A percentile compares a stretch with the other conserved stretches of the same genome.
Evolutionary conservation across 2,888 invertebrate species (phyloP).

Genomic region (Napeogenes sylphis): DNA sequence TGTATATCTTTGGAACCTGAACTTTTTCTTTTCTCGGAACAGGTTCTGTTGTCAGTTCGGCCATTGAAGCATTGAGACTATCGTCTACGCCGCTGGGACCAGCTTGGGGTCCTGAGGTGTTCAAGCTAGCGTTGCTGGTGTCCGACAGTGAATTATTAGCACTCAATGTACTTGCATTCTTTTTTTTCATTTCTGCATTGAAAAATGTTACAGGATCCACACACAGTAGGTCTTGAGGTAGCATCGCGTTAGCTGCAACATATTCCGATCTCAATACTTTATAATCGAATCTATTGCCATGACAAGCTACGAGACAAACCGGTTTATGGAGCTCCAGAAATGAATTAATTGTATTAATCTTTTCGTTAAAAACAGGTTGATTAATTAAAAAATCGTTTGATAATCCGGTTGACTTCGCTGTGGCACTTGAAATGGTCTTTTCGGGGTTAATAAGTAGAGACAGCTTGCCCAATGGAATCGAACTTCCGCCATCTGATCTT

Average conservation of each 20-base stretch:
- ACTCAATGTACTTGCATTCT: conserved; percentile 19
- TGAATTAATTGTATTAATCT: conserved; percentile 74
- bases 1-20: conserved; percentile 70
- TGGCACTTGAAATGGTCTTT: conserved; percentile 66
- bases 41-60: conserved; percentile 8
- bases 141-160: conserved; percentile 2
- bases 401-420: conserved; percentile 76
- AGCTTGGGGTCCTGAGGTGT: conserved; percentile 16
- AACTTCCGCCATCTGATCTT: conserved; percentile 38
- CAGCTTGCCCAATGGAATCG: conserved; percentile 83
- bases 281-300: conserved; percentile 84
- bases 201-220: conserved; percentile 82
- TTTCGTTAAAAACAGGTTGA: conserved; percentile 78
- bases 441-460: conserved; percentile 83
- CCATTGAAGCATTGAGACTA: conserved; percentile 15
- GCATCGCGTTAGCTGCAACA: conserved; percentile 59
- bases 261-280: conserved; percentile 82
- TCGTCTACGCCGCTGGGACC: conserved; percentile 18
- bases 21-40: conserved; percentile 3
- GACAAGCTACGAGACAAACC: conserved; percentile 89
- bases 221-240: conserved; percentile 78
- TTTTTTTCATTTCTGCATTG: conserved; percentile 57
- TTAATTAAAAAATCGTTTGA: conserved; percentile 81
- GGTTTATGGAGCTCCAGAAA: conserved; percentile 84
- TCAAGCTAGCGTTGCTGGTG: no score